Evolutionary conservation across 1,140 invertebrate genomes (phyloP), one percentile per base, ranked within the genome.

Genomic region (Ostrea denselamellosa): DNA sequence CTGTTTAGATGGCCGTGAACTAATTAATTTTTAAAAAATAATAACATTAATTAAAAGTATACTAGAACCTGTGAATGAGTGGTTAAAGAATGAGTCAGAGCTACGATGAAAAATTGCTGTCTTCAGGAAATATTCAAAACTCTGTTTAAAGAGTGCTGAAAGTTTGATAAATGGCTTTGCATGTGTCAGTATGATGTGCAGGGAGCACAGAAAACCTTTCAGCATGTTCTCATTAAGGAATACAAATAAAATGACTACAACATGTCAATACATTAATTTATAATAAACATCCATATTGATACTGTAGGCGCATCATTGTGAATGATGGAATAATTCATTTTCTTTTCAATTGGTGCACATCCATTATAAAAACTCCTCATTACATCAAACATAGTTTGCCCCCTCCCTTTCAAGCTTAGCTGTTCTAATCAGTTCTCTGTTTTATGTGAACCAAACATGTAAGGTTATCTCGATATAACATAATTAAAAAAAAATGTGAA

Each of bases 41-140:
- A 14, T 34, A 34, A 25, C 14, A 62, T 62, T 17, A 25, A 77
- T 28, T 77, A 77, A 25, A 25, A 25, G 68, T 77, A 77, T 2
- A 77, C 68, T 34, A 77, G 10, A 77, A 9, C 68, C 68, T 34
- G 68, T 77, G 68, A 77, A 77, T 77, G 68, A 77, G 25, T 77
- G 25, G 22, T 77, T 62, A 28, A 34, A 77, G 68, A 77, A 77
- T 77, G 68, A 77, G 68, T 77, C 68, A 77, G 25, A 14, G 22
- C 17, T 62, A 17, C 7, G 14, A 14, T 77, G 68, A 77, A 77
- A 77, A 28, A 77, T 77, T 22, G 28, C 68, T 25, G 68, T 77
- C 68, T 77, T 77, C 68, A 77, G 68, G 68, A 77, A 77, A 77
- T 77, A 77, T 77, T 77, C 68, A 25, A 71, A 71, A 71, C 68